phyloP scores from a whole-genome alignment of 2,888 invertebrate genomes.

The Griposia aprilina region DNA sequence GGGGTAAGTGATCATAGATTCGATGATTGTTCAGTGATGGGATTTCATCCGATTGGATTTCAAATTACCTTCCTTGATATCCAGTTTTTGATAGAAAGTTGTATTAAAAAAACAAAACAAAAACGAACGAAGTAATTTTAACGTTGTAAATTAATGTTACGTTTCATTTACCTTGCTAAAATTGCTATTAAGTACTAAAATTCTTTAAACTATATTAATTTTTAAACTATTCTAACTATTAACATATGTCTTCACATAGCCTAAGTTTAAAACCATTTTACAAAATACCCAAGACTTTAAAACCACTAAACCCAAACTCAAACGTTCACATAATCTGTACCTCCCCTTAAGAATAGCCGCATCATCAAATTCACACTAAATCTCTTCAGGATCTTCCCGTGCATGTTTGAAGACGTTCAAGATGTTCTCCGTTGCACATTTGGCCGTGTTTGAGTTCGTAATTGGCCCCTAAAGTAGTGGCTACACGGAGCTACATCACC shows the following conservation, averaged over 20 bases:
- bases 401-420: conserved; percentile 44
- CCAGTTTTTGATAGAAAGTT: no score
- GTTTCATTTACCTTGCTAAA: no score
- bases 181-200: no score
- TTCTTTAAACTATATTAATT: not conserved
- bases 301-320: not conserved
- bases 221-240: not conserved
- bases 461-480: conserved; percentile 69
- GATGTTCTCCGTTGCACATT: conserved; percentile 62
- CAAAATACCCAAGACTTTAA: not conserved
- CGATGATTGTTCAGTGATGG: no score
- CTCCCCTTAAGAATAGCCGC: not conserved
- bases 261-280: not conserved
- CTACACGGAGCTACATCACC: conserved; percentile 72
- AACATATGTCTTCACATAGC: not conserved
- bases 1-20: not conserved
- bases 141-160: no score
- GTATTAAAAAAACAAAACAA: no score
- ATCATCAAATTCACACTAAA: conserved; percentile 49
- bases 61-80: no score
- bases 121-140: no score
- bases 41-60: no score
- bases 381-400: conserved; percentile 8
- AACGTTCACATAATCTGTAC: not conserved
- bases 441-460: conserved; percentile 63